These are phyloP conservation scores for Cryptoblepharus egeriae DNA, from an alignment of 2,797 vertebrate species.

Conservation along the genomic window DNA sequence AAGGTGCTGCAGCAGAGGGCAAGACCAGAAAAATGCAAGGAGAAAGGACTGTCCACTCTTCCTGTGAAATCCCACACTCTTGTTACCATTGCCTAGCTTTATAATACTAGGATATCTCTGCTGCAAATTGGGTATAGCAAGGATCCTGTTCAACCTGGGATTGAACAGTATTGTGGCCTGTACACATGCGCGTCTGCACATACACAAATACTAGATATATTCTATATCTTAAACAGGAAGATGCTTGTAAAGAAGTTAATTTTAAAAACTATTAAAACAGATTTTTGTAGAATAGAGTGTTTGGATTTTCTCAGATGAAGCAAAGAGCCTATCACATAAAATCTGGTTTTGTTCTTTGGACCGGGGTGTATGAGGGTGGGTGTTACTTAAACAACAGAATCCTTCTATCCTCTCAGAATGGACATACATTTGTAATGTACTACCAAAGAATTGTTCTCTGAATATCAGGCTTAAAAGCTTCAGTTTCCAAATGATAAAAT, in stretches of 20 bases:
- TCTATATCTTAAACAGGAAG: neutral
- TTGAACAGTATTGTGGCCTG: no score
- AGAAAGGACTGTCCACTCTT: neutral
- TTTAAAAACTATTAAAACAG: neutral
- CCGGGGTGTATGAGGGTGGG: no score
- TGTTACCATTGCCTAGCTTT: neutral
- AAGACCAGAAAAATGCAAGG: no score
- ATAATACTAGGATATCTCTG: neutral
- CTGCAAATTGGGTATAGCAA: neutral
- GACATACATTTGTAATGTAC: conserved; percentile 20
- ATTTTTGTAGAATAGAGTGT: no score
- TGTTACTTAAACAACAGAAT: neutral
- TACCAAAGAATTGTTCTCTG: conserved; percentile 15
- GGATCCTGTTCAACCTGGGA: neutral
- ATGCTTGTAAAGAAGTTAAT: neutral
- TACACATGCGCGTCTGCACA: no score
- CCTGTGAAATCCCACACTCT: neutral
- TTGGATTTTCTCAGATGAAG: no score
- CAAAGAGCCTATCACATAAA: no score
- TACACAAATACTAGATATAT: no score
- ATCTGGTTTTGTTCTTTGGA: neutral
- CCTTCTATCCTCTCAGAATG: neutral
- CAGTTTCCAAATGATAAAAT: conserved; percentile 46
- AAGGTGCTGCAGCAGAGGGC: neutral
- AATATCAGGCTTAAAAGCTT: conserved; percentile 31